Conservation (phyloP, 37 sponge, comb jelly and placozoan species). For the Corticium candelabrum region DNA sequence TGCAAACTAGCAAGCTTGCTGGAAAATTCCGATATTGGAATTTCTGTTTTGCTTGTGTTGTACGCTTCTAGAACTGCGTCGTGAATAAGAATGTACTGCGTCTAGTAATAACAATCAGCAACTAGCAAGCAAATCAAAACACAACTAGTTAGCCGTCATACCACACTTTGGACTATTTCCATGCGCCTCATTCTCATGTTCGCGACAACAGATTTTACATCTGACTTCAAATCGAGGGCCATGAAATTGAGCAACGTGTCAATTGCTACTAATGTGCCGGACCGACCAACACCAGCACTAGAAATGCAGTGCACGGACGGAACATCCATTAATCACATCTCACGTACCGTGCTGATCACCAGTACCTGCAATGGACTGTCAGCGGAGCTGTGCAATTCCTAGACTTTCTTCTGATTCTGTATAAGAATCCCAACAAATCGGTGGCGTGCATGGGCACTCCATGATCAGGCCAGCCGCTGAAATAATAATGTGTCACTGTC, state of each 20-base stretch:
- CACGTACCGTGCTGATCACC: no score
- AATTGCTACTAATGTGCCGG: conserved; percentile 66
- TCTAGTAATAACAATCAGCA: no score
- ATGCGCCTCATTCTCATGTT: conserved; percentile 34
- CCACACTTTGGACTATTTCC: no score
- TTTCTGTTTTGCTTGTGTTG: no score
- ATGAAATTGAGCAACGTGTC: conserved; percentile 53
- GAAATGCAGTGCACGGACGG: no score
- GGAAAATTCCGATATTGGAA: no score
- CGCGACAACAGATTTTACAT: conserved; percentile 49
- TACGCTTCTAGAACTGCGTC: no score
- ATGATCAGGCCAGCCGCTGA: conserved; percentile 86
- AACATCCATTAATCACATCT: no score
- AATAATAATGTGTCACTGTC: conserved; percentile 65
- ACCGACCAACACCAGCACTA: conserved; percentile 86
- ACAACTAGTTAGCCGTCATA: no score
- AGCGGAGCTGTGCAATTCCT: conserved; percentile 33
- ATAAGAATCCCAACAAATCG: conserved; percentile 43
- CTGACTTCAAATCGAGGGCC: conserved; percentile 28
- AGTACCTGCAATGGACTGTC: conserved; percentile 81
- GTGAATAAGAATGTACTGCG: no score
- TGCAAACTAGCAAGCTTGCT: no score
- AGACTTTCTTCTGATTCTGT: conserved; percentile 19
- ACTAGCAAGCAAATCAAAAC: no score
- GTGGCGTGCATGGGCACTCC: conserved; percentile 61